Base-by-base conservation (phyloP, 53 echinoderm and acorn worm species). In the Mesocentrotus franciscanus region DNA sequence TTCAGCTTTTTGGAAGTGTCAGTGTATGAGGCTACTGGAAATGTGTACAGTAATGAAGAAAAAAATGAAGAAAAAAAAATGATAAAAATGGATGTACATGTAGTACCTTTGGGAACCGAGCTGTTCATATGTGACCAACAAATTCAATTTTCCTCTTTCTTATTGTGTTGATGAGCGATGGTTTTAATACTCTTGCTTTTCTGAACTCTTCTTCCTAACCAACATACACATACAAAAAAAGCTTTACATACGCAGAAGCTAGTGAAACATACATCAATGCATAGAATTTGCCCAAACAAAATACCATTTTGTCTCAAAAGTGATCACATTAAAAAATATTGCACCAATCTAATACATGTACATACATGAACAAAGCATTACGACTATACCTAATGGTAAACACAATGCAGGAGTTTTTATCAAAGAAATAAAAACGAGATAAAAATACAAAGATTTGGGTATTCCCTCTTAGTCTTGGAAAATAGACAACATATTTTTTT, bases 291-390 rank as follows among this genome's bases (percentile, higher is more conserved):
- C 17, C 10, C 57, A 57, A 85, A 85, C 12, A 56, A 85, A 85
- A 85, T 56, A 83, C 20, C 33, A 39, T 83, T 39, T 83, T 49
- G 42, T n/a, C 26, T 57, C 8, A 87, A 18, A 49, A 87, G 12
- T 2, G 26, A 56, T 26, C 4, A 87, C 36, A 81, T 0, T 87
- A 55, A 58, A 87, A 87, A 87, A 87, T 87, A 87, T 87, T 87
- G 87, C 87, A 87, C 87, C 87, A 87, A 87, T 87, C 87, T 87
- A 87, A 33, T 56, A n/a, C n/a, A 57, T n/a, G 27, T 87, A 87
- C 87, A 57, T 13, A 87, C 27, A 49, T 11, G 3, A 74, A 81
- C 22, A 81, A 81, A 81, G 81, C 81, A 81, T 1, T 81, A 42
- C 42, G 36, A 8, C 18, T 81, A 32, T 32, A 78, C 78, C 34